These are phyloP conservation scores for Lycorma delicatula DNA, from an alignment of 1,140 invertebrate species.

Conservation along the genomic window DNA sequence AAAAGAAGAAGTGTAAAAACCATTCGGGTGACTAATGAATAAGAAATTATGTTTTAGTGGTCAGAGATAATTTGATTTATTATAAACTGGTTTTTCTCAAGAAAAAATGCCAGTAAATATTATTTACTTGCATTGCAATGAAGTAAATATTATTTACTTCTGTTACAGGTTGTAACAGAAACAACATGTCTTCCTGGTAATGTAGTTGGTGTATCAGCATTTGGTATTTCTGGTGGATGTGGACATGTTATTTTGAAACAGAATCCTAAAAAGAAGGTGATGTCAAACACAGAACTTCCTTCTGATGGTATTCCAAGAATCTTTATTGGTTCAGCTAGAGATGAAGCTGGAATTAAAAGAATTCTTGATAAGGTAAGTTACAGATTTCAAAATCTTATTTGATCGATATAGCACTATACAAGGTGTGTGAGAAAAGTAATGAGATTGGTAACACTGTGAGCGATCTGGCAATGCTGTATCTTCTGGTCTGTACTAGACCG, in stretches of 20 bases:
- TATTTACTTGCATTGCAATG: neutral
- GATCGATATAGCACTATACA: too few relatives aligned
- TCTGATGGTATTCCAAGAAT: constrained; percentile 26
- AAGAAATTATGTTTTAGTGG: too few relatives aligned
- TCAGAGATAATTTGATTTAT: too few relatives aligned
- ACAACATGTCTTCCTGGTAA: constrained; percentile 39
- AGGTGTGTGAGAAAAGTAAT: too few relatives aligned
- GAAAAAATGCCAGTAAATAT: neutral
- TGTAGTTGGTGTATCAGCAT: constrained; percentile 49
- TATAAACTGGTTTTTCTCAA: too few relatives aligned
- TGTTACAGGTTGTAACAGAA: constrained; percentile 43
- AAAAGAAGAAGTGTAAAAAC: too few relatives aligned
- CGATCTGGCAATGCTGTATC: too few relatives aligned
- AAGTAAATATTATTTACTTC: neutral
- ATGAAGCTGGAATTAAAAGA: constrained; percentile 21
- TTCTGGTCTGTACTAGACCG: too few relatives aligned
- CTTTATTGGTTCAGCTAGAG: constrained; percentile 26
- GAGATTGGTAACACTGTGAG: too few relatives aligned
- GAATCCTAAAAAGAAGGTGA: constrained; percentile 20
- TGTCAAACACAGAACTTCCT: constrained; percentile 7
- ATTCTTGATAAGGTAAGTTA: constrained; percentile 24
- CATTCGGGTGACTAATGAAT: too few relatives aligned
- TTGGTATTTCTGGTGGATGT: constrained; percentile 56
- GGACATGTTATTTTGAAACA: constrained; percentile 46
- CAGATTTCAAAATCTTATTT: neutral